Evolutionary conservation across 2,113 vertebrate genomes (phyloP), one percentile per base, ranked within the genome.

Genomic region (Sula dactylatra): DNA sequence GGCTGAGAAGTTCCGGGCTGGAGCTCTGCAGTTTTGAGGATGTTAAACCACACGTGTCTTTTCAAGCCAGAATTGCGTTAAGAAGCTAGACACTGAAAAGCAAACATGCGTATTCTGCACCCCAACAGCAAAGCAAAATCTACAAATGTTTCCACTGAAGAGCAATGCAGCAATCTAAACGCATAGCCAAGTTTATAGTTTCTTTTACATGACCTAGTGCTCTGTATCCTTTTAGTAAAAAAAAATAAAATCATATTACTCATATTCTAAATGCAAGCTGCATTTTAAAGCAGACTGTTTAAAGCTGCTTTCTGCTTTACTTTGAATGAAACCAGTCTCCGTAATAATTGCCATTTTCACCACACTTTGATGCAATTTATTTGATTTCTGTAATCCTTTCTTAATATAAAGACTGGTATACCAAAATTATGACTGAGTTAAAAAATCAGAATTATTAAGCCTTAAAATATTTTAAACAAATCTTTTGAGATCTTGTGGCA

Each of bases 31-130:
- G 34, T 34, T 67, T 24, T 78, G 38, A n/a, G 38, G 36, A 14
- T 36, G 14, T 36, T 55, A 32, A 24, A 45, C 4, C 22, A 25
- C 0, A 0, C 2, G 0, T 71, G 81, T 45, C 21, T 59, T 21
- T 65, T 54, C 9, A n/a, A 69, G 17, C 15, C 55, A 59, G 25
- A 40, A 27, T 10, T 40, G 10, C 24, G 8, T 40, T 65, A 29
- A 45, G 40, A 70, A 55, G 73, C 15, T 13, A 45, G 7, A 6
- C 36, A 44, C 9, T 55, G 26, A n/a, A 70, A 58, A 86, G 15
- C 42, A 52, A 83, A 42, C 9, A 2, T 32, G 11, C 6, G 0
- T 56, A 42, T 54, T 82, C 38, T 52, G 8, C 19, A 49, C 21
- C 10, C 15, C 25, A n/a, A 26, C 8, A 82, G 29, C 47, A 83